Evolutionary conservation across 2,888 invertebrate genomes (phyloP), one percentile per base, ranked within the genome.

Genomic region (Xiphydria camelus): DNA sequence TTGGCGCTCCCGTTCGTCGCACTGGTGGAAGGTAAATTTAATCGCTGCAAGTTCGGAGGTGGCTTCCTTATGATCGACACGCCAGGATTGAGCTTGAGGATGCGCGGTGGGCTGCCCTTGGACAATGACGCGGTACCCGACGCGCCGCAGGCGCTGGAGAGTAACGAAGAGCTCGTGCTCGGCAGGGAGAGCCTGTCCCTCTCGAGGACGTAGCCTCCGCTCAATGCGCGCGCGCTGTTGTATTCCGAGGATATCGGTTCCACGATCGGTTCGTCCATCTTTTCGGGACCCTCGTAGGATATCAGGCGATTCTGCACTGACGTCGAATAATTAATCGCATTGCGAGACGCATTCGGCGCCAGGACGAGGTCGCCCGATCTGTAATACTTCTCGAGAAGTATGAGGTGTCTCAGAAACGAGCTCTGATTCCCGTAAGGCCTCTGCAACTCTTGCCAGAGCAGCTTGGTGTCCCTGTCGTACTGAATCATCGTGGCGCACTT

Each of bases 371-470:
- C 90, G 0, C 91, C 91, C 51, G 85, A 86, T 43, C 91, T 80
- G 67, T 88, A 91, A 73, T 91, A 91, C 67, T 91, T 91, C 57
- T 92, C 92, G 51, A 92, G 68, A 4, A 91, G 76, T 38, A 91
- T 86, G 23, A 92, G 76, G 74, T 92, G 92, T 4, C 91, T 80
- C 1, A 92, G 76, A 66, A 92, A 92, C 55, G 91, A 91, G 31
- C 91, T 90, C 62, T 90, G 90, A 70, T 90, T 91, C 2, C 91
- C 92, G 59, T 92, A 92, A 0, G 92, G 92, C 66, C 89, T 84
- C 65, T 91, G 90, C 25, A 92, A 70, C 57, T 89, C 88, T 50
- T 87, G 86, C 89, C 91, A 92, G 2, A 91, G 77, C 4, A 82
- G 80, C 46, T 88, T 88, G 0, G 91, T 91, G n/a, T 89, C 89